Percentiles rank a stretch among this genome's conserved stretches.
phyloP scores from a whole-genome alignment of 2,797 vertebrate genomes.

The Mycteria americana region DNA sequence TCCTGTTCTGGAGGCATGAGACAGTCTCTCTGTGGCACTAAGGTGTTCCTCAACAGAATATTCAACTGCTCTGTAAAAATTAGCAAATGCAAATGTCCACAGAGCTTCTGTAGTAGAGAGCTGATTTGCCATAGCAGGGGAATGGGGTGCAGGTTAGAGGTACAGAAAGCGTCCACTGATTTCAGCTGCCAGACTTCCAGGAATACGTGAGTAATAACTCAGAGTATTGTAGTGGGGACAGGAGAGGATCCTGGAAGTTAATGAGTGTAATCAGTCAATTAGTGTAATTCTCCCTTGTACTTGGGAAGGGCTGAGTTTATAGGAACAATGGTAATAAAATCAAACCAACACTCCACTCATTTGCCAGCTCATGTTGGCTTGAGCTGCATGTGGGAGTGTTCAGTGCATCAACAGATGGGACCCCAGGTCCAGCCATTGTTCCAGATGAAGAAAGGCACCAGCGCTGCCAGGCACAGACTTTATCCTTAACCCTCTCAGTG shows the following conservation, averaged over 20 bases:
- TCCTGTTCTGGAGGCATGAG: background rate
- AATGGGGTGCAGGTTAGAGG: background rate
- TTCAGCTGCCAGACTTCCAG: background rate
- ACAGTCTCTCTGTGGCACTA: background rate
- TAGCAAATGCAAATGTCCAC: background rate
- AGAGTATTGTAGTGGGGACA: background rate
- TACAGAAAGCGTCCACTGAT: background rate
- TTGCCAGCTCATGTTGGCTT: background rate
- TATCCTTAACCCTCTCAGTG: background rate
- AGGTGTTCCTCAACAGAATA: background rate
- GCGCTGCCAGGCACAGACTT: background rate
- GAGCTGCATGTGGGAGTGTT: background rate
- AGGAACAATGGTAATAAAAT: background rate
- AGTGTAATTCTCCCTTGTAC: background rate
- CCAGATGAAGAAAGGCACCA: fast-evolving
- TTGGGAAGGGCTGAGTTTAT: background rate
- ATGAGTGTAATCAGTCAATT: background rate
- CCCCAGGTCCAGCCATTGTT: background rate
- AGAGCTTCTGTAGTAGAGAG: background rate
- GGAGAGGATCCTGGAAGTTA: background rate
- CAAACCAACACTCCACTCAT: fast-evolving
- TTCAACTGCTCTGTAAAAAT: background rate
- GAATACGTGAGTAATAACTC: background rate
- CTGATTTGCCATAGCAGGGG: background rate
- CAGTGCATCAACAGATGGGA: background rate